Conservation (phyloP, 2,888 invertebrate genomes). For the Coenonympha arcania region DNA sequence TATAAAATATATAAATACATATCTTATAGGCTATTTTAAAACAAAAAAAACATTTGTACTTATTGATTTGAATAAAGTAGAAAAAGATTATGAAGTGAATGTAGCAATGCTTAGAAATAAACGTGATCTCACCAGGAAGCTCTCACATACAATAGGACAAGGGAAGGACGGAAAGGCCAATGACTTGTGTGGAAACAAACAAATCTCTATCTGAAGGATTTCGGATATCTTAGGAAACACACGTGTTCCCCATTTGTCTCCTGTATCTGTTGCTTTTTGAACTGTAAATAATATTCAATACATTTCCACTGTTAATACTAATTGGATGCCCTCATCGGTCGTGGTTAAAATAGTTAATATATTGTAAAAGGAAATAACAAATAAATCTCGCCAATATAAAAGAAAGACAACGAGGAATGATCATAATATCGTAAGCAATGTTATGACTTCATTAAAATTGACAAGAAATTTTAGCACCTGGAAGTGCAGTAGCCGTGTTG, state of each 20-base stretch:
- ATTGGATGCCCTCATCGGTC: neutral
- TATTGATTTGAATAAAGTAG: too few species aligned
- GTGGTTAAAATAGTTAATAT: neutral
- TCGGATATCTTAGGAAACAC: conserved; percentile 15
- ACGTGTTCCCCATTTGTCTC: conserved; percentile 9
- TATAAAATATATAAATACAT: too few species aligned
- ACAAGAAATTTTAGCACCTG: conserved; percentile 31
- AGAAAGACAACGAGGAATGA: too few species aligned
- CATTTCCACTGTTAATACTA: neutral
- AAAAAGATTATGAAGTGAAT: conserved; percentile 36
- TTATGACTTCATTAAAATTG: neutral
- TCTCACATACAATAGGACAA: conserved; percentile 44
- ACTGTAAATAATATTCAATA: neutral
- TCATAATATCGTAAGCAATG: neutral
- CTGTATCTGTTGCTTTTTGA: neutral
- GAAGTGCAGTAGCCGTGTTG: conserved; percentile 61
- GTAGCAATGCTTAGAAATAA: conserved; percentile 45
- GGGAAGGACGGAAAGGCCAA: conserved; percentile 47
- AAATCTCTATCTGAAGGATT: conserved; percentile 30
- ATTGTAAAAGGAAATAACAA: too few species aligned
- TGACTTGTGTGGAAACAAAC: conserved; percentile 49
- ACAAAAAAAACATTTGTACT: too few species aligned
- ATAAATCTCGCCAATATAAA: too few species aligned
- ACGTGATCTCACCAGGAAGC: conserved; percentile 61
- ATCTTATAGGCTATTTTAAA: too few species aligned